These are phyloP conservation scores for Dicranocentrus wangi DNA, from an alignment of 2,888 invertebrate species.

Conservation along the genomic window DNA sequence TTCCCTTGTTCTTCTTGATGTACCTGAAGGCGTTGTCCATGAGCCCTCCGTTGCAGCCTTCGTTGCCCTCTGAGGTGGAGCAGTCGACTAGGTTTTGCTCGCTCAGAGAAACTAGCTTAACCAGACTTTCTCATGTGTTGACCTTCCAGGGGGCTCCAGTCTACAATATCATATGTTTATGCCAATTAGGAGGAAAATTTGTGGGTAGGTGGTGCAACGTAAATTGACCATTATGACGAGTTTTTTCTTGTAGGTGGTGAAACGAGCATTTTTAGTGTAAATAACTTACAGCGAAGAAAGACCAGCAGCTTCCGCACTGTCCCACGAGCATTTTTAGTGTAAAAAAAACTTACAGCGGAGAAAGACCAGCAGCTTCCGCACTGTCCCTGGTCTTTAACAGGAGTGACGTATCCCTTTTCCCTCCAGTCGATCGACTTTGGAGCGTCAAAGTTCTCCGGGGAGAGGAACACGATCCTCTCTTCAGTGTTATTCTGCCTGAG, in stretches of 20 bases:
- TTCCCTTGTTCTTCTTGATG: neutral
- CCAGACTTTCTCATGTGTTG: conserved; percentile 89
- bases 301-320: conserved; percentile 93
- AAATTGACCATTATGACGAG: no score
- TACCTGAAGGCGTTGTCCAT: neutral
- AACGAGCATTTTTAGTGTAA: no score
- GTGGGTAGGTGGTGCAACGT: no score
- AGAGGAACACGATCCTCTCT: conserved; percentile 79
- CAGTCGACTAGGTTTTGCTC: conserved; percentile 96
- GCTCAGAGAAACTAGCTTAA: conserved; percentile 85
- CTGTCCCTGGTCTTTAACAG: conserved; percentile 90
- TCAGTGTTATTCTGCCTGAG: conserved; percentile 64
- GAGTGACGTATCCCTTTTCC: conserved; percentile 87
- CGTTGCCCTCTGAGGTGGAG: conserved; percentile 76
- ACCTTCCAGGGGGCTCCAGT: conserved; percentile 92
- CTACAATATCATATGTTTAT: no score
- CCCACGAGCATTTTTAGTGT: no score
- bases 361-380: conserved; percentile 97
- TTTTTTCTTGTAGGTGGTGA: no score
- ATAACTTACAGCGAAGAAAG: conserved; percentile 89
- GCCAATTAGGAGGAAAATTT: no score
- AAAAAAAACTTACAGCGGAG: conserved; percentile 85
- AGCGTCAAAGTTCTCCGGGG: conserved; percentile 82
- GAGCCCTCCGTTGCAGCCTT: neutral
- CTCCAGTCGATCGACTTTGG: conserved; percentile 90